Base-by-base conservation (phyloP, 2,797 vertebrate species). In the Danio kyathit region DNA sequence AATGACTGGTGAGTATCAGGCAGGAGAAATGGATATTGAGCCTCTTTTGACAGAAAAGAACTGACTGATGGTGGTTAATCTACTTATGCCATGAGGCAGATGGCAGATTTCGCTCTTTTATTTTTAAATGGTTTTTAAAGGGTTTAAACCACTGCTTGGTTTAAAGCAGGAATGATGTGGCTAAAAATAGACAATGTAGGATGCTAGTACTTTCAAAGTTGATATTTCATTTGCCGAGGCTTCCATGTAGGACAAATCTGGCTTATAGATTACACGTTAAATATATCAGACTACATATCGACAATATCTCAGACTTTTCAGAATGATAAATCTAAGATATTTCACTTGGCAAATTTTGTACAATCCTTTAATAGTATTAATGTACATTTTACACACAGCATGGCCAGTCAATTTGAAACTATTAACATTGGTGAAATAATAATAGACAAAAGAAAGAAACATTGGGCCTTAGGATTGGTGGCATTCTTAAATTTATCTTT, bases 1-100 rank as follows among this genome's bases (percentile, higher is more conserved):
- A 99, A 99, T 52, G 98, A 99, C 92, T 99, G 98, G 98, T 99
- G 88, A 96, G 96, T 17, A 41, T 69, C 63, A 65, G 11, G 19
- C 51, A 63, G 16, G 40, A 41, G 61, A 49, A 51, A 49, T 59
- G 29, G 49, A 13, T 52, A 56, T 19, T 63, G 38, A 49, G 65
- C 16, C 6, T 73, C 17, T 52, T 69, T 19, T 76, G 65, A 11
- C 10, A 52, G 6, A 78, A 40, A 38, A 52, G 49, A 19, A 17
- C 73, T 63, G 14, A 17, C 76, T 63, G 14, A 54, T 76, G 44
- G 19, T 46, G 46, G 56, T 71, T 79, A 65, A 83, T 73, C 63
- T 69, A 48, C 51, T 79, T 64, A 75, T 52, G 10, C 49, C 11
- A 46, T n/a, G 72, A 43, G 49, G 17, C 51, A 78, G 69, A 77